A percentile compares a stretch with the other conserved stretches of the same genome.
Conservation (phyloP, 2,888 invertebrate species). For the Euzetes globulus region DNA sequence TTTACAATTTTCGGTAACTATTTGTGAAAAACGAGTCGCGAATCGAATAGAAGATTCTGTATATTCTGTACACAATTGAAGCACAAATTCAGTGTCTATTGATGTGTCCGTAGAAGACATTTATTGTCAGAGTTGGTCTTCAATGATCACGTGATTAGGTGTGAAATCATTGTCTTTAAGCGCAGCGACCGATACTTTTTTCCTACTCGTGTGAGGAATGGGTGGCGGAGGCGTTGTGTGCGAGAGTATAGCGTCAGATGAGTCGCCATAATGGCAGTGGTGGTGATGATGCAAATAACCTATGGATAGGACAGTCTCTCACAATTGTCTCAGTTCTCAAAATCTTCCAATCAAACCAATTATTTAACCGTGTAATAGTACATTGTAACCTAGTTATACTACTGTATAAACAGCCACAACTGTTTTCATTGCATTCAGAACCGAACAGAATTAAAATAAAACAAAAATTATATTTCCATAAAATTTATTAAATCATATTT, state of each 20-base stretch:
- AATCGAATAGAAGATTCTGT: not conserved
- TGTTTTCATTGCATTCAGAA: no score
- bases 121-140: conserved; percentile 34
- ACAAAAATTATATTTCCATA: no score
- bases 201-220: conserved; percentile 16
- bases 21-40: not conserved
- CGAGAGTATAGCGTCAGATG: conserved; percentile 19
- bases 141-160: conserved; percentile 33
- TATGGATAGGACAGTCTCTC: not conserved
- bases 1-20: conserved; percentile 6
- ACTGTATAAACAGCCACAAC: no score
- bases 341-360: not conserved
- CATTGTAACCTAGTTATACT: no score
- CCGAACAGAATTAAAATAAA: not conserved
- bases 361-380: not conserved
- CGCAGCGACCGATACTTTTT: conserved; percentile 22
- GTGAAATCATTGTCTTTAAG: conserved; percentile 18
- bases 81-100: not conserved
- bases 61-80: not conserved
- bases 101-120: not conserved
- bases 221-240: conserved; percentile 26
- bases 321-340: not conserved
- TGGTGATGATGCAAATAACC: conserved; percentile 39
- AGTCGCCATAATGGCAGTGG: conserved; percentile 40
- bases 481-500: no score